phyloP scores from a whole-genome alignment of 2,113 vertebrate genomes.

The Mesembrinibis cayennensis region DNA sequence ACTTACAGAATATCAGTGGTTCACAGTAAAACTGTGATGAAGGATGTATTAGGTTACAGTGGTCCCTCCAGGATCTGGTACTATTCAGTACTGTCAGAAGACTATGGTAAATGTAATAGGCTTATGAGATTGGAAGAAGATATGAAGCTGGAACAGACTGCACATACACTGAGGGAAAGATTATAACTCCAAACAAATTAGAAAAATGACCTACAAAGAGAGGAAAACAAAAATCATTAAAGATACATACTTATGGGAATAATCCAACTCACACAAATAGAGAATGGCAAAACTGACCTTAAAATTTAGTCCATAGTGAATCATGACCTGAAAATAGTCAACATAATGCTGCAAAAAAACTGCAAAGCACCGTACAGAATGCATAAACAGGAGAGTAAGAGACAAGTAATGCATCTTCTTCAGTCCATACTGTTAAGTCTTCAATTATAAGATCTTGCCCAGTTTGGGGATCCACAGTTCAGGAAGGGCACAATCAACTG shows the following conservation, averaged over 20 bases:
- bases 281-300: neutral
- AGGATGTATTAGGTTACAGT: neutral
- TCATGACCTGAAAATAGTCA: neutral
- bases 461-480: neutral
- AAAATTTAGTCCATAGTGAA: neutral
- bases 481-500: neutral
- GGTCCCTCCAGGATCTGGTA: neutral
- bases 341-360: fast-evolving
- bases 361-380: neutral
- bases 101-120: neutral
- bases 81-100: neutral
- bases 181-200: neutral
- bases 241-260: neutral
- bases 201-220: neutral
- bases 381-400: neutral
- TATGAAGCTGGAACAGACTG: neutral
- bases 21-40: neutral
- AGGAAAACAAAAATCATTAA: neutral
- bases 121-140: neutral
- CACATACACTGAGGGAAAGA: neutral
- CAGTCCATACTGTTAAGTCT: neutral
- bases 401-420: neutral
- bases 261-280: neutral
- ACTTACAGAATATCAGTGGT: neutral
- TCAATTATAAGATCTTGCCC: neutral